Evolutionary conservation across 2,888 invertebrate genomes (phyloP).

Genomic region (Elgonia sp.): DNA sequence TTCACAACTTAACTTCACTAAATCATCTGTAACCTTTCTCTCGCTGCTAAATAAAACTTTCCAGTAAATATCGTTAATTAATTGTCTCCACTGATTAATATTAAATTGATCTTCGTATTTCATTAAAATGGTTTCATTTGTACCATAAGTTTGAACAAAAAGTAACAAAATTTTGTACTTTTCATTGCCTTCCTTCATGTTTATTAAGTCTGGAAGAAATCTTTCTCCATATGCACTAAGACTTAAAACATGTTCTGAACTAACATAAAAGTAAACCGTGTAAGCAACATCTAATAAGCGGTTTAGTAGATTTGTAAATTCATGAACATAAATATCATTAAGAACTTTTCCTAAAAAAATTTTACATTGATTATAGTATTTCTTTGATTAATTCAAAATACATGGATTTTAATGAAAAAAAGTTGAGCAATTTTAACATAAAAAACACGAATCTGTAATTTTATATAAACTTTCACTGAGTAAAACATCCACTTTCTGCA

Average conservation of each 20-base stretch:
- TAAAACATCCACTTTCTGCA: too few species aligned
- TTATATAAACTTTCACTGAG: background rate
- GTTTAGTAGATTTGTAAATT: slow-evolving; percentile 80
- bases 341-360: slow-evolving; percentile 74
- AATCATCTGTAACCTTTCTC: slow-evolving; percentile 81
- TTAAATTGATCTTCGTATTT: slow-evolving; percentile 84
- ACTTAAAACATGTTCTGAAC: slow-evolving; percentile 87
- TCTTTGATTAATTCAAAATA: background rate
- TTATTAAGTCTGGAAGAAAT: slow-evolving; percentile 86
- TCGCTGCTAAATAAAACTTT: slow-evolving; percentile 80
- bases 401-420: background rate
- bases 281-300: slow-evolving; percentile 63
- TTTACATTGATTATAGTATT: too few species aligned
- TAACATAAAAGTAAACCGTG: slow-evolving; percentile 86
- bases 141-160: slow-evolving; percentile 88
- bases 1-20: slow-evolving; percentile 44
- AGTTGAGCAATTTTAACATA: too few species aligned
- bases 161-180: slow-evolving; percentile 87
- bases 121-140: slow-evolving; percentile 85
- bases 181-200: slow-evolving; percentile 83
- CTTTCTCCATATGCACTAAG: slow-evolving; percentile 88
- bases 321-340: slow-evolving; percentile 65
- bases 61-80: slow-evolving; percentile 85
- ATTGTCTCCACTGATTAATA: slow-evolving; percentile 86
- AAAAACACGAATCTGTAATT: too few species aligned